phyloP scores from a whole-genome alignment of 2,797 vertebrate genomes.

The Eremophila alpestris region DNA sequence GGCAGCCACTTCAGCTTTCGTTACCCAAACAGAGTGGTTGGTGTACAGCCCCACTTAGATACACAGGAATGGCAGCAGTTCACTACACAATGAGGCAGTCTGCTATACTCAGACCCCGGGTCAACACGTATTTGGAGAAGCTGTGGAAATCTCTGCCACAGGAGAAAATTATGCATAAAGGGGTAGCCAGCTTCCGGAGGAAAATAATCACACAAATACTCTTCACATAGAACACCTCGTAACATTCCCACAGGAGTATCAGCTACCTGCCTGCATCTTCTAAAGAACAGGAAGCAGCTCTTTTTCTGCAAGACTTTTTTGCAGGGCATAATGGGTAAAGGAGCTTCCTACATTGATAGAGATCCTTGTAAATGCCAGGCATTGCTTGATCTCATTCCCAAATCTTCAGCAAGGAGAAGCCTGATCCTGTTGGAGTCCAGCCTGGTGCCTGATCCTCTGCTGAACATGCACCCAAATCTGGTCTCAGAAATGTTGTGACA shows the following conservation, averaged over 20 bases:
- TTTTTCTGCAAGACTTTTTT: neutral
- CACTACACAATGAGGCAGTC: neutral
- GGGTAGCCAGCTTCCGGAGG: neutral
- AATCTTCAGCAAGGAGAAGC: neutral
- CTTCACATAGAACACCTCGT: neutral
- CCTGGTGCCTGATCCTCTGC: neutral
- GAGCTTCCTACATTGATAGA: neutral
- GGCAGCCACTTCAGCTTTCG: neutral
- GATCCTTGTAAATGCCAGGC: neutral
- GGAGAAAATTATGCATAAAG: neutral
- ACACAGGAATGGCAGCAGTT: neutral
- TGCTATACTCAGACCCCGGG: fast-evolving
- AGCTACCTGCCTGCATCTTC: neutral
- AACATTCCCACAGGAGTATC: neutral
- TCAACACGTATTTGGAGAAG: neutral
- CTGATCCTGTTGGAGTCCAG: neutral
- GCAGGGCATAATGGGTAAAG: neutral
- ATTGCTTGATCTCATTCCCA: neutral
- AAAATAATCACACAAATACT: neutral
- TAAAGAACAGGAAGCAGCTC: neutral
- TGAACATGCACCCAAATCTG: neutral
- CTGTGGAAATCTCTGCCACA: neutral
- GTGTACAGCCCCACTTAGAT: neutral
- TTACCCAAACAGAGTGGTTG: neutral
- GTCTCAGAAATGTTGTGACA: neutral